These are phyloP conservation scores for Lasioglossum malachurum DNA, from an alignment of 2,888 invertebrate species.

Conservation along the genomic window DNA sequence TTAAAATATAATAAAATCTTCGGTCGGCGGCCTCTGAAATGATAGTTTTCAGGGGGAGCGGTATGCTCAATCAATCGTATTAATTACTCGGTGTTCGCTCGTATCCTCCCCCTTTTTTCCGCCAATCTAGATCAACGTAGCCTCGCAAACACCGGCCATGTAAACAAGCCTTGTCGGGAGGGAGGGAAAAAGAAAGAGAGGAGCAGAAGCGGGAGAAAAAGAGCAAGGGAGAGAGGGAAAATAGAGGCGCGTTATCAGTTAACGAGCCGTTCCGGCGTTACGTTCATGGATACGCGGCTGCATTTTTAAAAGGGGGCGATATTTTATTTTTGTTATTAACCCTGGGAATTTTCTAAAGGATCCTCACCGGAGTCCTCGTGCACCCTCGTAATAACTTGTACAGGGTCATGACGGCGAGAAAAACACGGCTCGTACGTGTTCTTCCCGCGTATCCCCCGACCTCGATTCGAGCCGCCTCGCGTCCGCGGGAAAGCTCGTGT, in stretches of 20 bases:
- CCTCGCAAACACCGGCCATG: conserved; percentile 45
- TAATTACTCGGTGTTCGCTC: conserved; percentile 57
- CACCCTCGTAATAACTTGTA: conserved; percentile 59
- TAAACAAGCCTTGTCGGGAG: conserved; percentile 41
- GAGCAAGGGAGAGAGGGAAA: not conserved
- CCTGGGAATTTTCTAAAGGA: conserved; percentile 58
- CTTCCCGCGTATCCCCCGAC: conserved; percentile 4
- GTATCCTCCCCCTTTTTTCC: conserved; percentile 29
- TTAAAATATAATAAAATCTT: conserved; percentile 49
- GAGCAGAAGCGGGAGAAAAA: not conserved
- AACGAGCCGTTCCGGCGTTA: conserved; percentile 60
- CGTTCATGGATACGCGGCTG: conserved; percentile 35
- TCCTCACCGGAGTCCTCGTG: conserved; percentile 50
- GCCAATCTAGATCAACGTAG: conserved; percentile 60
- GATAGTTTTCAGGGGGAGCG: conserved; percentile 39
- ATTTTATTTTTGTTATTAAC: conserved; percentile 62
- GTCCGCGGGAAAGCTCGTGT: conserved; percentile 26
- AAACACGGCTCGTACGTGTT: conserved; percentile 46
- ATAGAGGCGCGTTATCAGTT: conserved; percentile 54
- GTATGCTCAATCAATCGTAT: conserved; percentile 60
- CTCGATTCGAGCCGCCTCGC: conserved; percentile 37
- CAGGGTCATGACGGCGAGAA: conserved; percentile 40
- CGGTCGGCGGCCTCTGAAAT: conserved; percentile 18
- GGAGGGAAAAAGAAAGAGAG: not conserved
- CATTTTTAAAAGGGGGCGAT: conserved; percentile 57